Evolutionary conservation across 2,113 vertebrate species (phyloP).

Genomic region (Peromyscus californicus): DNA sequence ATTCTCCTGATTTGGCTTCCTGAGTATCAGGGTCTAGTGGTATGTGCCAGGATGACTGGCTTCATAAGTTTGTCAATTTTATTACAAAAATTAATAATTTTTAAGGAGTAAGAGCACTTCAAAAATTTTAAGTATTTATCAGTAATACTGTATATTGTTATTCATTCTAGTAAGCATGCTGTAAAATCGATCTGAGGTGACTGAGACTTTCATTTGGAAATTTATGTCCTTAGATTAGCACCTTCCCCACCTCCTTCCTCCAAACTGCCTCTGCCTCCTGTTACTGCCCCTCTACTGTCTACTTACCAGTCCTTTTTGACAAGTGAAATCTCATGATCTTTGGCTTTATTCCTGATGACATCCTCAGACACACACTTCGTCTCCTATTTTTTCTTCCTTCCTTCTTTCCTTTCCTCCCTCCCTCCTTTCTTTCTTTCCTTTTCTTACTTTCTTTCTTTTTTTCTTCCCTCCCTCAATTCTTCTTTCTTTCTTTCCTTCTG

Average conservation of each 20-base stretch:
- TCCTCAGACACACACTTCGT: not conserved
- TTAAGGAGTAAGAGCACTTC: not conserved
- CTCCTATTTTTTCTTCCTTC: no score
- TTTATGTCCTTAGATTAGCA: not conserved
- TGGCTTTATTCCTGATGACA: not conserved
- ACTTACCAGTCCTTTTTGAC: not conserved
- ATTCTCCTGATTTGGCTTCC: not conserved
- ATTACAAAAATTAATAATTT: not conserved
- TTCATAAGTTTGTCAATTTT: not conserved
- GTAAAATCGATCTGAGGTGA: not conserved
- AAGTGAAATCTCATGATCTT: not conserved
- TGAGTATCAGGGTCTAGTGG: no score
- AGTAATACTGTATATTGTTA: not conserved
- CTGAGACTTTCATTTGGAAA: not conserved
- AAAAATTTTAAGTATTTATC: not conserved
- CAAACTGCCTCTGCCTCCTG: not conserved
- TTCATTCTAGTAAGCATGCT: not conserved
- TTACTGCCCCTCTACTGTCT: not conserved
- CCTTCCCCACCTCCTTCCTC: accelerated
- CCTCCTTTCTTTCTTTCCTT: no score
- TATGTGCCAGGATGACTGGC: not conserved
- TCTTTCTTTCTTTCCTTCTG: no score
- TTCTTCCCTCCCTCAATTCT: not conserved
- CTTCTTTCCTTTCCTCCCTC: no score
- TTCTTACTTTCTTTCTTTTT: no score